Percentiles rank a stretch among this genome's conserved stretches.
Evolutionary conservation across 1,140 invertebrate species (phyloP).

Genomic region (Laodelphax striatellus): DNA sequence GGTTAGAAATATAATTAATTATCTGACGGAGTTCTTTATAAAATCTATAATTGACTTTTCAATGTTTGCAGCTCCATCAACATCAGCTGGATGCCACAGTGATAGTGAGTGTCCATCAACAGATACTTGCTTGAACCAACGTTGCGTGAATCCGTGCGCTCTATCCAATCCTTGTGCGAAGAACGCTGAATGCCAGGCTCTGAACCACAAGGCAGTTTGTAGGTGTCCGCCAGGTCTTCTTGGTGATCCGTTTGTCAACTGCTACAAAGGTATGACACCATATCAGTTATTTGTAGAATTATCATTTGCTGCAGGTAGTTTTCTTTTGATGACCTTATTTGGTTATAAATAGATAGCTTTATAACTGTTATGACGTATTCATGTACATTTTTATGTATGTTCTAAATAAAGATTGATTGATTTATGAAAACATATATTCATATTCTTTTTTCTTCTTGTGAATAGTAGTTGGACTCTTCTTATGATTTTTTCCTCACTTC

Average conservation of each 20-base stretch:
- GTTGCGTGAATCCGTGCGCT: constrained; percentile 65
- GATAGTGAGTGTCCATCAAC: constrained; percentile 58
- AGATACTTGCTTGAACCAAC: constrained; percentile 57
- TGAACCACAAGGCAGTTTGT: constrained; percentile 64
- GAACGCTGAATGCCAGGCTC: constrained; percentile 63
- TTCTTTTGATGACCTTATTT: no score
- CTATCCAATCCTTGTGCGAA: constrained; percentile 61
- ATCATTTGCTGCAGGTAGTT: no score
- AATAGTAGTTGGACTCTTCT: neutral
- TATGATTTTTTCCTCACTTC: no score
- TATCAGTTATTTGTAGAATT: neutral
- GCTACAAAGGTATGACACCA: constrained; percentile 46
- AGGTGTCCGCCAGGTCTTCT: constrained; percentile 58
- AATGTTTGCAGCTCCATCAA: constrained; percentile 31
- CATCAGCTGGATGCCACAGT: constrained; percentile 49
- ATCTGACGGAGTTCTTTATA: no score
- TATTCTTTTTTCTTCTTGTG: no score
- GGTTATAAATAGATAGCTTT: no score
- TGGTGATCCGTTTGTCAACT: constrained; percentile 72
- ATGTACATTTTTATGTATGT: no score
- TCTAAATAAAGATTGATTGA: no score
- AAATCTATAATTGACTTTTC: no score
- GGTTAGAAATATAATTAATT: no score
- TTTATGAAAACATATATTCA: no score
- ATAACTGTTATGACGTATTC: no score